phyloP scores from a whole-genome alignment of 2,888 invertebrate genomes.

The Parelbella ahira region DNA sequence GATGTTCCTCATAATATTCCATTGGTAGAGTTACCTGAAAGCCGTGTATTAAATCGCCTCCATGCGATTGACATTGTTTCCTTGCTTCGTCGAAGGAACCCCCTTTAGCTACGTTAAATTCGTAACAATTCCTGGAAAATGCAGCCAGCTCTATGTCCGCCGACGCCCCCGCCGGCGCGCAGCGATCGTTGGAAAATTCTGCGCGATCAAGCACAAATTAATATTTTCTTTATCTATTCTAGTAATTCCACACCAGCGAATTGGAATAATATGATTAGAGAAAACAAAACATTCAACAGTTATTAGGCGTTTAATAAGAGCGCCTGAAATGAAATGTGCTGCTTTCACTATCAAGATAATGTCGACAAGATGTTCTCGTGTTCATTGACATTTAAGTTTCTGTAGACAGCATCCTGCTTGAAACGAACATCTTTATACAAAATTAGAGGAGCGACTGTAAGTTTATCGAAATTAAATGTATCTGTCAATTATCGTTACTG shows the following conservation, averaged over 20 bases:
- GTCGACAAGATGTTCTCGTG: no score
- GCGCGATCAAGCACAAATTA: constrained; percentile 30
- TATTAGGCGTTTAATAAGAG: no score
- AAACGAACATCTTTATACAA: no score
- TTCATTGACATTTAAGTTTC: background rate
- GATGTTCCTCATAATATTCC: no score
- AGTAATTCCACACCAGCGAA: no score
- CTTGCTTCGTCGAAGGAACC: constrained; percentile 91
- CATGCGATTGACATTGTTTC: constrained; percentile 86
- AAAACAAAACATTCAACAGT: no score
- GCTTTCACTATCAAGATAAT: no score
- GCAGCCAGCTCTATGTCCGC: constrained; percentile 91
- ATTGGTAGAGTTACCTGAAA: constrained; percentile 80
- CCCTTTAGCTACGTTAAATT: constrained; percentile 90
- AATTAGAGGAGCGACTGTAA: no score
- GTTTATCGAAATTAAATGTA: background rate
- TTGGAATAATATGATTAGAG: no score
- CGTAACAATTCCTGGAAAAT: constrained; percentile 93
- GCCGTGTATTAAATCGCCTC: constrained; percentile 86
- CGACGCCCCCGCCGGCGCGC: constrained; percentile 86
- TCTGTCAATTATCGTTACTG: no score
- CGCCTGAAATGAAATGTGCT: no score
- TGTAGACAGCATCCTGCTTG: background rate
- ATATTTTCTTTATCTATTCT: no score
- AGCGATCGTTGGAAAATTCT: constrained; percentile 93